Base-by-base conservation (phyloP, 1,140 invertebrate genomes). In the Cherax quadricarinatus region DNA sequence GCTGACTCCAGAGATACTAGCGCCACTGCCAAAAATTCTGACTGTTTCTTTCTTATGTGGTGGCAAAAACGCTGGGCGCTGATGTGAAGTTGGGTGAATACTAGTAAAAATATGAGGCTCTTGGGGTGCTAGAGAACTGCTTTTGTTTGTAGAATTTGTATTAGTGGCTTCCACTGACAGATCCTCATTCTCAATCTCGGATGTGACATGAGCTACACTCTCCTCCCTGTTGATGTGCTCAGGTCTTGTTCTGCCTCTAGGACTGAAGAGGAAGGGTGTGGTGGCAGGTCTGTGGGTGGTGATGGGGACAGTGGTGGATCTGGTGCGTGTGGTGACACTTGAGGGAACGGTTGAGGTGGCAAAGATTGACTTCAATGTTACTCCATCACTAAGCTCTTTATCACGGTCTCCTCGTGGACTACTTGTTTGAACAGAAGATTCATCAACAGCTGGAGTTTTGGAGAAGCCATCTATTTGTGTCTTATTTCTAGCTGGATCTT, bases 231-330 rank as follows among this genome's bases (percentile, higher is more conserved):
- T 75, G 12, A 75, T 30, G n/a, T n/a, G n/a, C 9, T 4, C 70
- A 75, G 24, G n/a, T 75, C 70, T 30, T 75, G n/a, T 9, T 30
- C 24, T 24, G 24, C 70, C 70, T 75, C 41, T 49, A 4, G 79
- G 73, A 70, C 5, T 30, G 73, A 24, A 18, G n/a, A 87, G 51
- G 49, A 24, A 86, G 18, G 90, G 83, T 60, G n/a, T 86, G 78
- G 75, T 73, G 41, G 60, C 73, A 3, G 82, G 82, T 48, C 51
- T 62, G 78, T 92, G 90, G 4, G 85, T 87, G 78, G 90, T 92
- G 78, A 92, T 60, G 66, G 84, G 90, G 21, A 92, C 90, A 14
- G 90, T 92, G 75, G 90, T 92, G 62, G 90, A 92, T 5, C 90
- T 49, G 14, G 90, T 92, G 48, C 90, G 85, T 18, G 90, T 92